Evolutionary conservation across 2,113 vertebrate species (phyloP), one percentile per base, ranked within the genome.

Genomic region (Lophotis ruficrista): DNA sequence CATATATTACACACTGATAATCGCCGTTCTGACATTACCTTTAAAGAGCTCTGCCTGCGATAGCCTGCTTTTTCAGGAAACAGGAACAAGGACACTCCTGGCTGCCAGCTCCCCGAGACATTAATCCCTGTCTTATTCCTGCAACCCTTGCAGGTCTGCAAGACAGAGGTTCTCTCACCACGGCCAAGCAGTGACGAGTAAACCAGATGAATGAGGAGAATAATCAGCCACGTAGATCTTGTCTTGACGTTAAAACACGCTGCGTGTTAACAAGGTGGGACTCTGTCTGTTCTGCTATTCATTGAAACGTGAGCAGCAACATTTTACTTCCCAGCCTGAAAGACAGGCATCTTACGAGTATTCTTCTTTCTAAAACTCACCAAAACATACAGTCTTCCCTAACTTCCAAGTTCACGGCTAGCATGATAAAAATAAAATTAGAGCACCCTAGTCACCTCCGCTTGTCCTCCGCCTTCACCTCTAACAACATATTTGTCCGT

Each of bases 1-100:
- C 98, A 98, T 98, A 98, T 95, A 98, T 98, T 98, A 97, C 97
- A 98, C 97, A 98, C 94, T 96, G 97, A 97, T 98, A 98, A 98
- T 98, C 93, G 96, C 96, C 28, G 20, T 97, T 95, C 97, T 96
- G 96, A 96, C 75, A 87, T 94, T 97, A 89, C 92, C 87, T 64
- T 97, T 97, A 96, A 97, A 97, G 91, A 96, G 87, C 91, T 91
- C 71, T 69, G 76, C 86, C 93, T 94, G 94, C 97, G 95, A 92
- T 27, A 22, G 65, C 27, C 82, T 92, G 91, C 87, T 91, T 96
- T 92, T 95, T 84, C 83, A 71, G 88, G 56, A 96, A 89, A 90
- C 53, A 87, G 24, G 91, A 96, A 89, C 37, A 76, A 95, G 90
- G 65, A 92, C 77, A 76, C 87, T 95, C 71, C 77, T 88, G 66